Base-by-base conservation (phyloP, 1,140 invertebrate species). In the Meteorus sp. region DNA sequence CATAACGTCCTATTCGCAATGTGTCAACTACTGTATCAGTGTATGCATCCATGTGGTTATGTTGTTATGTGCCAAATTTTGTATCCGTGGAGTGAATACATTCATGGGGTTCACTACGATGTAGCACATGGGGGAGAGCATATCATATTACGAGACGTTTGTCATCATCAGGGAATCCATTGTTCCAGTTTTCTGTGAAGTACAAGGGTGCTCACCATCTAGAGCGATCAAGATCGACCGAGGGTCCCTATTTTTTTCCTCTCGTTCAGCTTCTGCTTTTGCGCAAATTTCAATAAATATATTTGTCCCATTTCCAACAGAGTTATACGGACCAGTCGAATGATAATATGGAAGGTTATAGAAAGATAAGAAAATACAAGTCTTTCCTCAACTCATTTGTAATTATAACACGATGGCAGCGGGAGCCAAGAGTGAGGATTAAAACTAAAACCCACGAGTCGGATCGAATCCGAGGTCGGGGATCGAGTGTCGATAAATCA, bases 131-230 rank as follows among this genome's bases (percentile, higher is more conserved):
- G 75, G 62, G 65, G 48, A 44, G 67, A n/a, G n/a, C n/a, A n/a
- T 78, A 79, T 79, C 76, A 63, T 62, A 64, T 79, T 79, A 75
- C 77, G 51, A 67, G 69, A 73, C 76, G 75, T 79, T 79, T 79
- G 72, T 79, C 75, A 78, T 79, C 73, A 79, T 77, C 76, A 78
- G 70, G 67, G 60, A 29, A 52, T 65, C 67, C 65, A 77, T 78
- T 78, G 75, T 78, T 76, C 74, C 70, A 54, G 29, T 52, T 55
- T 60, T 48, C 35, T 64, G n/a, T n/a, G n/a, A n/a, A n/a, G n/a
- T n/a, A n/a, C 66, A 54, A 63, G 68, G 67, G 66, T 62, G 63
- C 68, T 56, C n/a, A n/a, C n/a, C n/a, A n/a, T n/a, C n/a, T n/a
- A n/a, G n/a, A n/a, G n/a, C n/a, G 41, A 52, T 41, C 33, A 60